Evolutionary conservation across 1,140 invertebrate genomes (phyloP).

Genomic region (Charaxes varanes): DNA sequence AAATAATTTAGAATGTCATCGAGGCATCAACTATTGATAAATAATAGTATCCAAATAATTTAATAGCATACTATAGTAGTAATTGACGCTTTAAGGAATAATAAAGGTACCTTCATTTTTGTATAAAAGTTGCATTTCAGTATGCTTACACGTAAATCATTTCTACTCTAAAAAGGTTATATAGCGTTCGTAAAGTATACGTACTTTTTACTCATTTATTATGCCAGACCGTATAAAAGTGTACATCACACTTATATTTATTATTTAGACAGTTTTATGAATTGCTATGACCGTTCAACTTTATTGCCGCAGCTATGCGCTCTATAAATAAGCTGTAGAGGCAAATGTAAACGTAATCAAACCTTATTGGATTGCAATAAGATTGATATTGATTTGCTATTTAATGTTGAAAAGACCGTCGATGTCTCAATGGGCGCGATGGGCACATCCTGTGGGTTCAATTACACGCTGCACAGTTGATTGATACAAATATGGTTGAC

Average conservation of each 20-base stretch:
- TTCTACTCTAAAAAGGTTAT: too few relatives aligned
- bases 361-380: constrained; percentile 10
- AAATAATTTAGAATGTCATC: too few relatives aligned
- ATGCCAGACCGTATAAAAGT: too few relatives aligned
- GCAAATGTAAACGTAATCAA: constrained; percentile 3
- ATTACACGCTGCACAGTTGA: constrained; percentile 54
- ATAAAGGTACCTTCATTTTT: too few relatives aligned
- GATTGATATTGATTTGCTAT: constrained; percentile 15
- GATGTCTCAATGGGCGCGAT: constrained; percentile 43
- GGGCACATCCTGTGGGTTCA: constrained; percentile 56
- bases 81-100: too few relatives aligned
- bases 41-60: too few relatives aligned
- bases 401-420: constrained; percentile 12
- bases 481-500: constrained; percentile 39
- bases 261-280: constrained; percentile 3
- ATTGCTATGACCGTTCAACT: constrained; percentile 2
- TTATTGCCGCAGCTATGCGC: constrained; percentile 7
- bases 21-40: too few relatives aligned
- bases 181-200: too few relatives aligned
- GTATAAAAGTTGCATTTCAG: too few relatives aligned
- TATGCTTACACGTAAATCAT: too few relatives aligned
- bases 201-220: too few relatives aligned
- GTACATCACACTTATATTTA: constrained; percentile 1
- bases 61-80: too few relatives aligned
- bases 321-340: constrained; percentile 8